phyloP scores from a whole-genome alignment of 1,140 invertebrate genomes.

The Hestina assimilis region DNA sequence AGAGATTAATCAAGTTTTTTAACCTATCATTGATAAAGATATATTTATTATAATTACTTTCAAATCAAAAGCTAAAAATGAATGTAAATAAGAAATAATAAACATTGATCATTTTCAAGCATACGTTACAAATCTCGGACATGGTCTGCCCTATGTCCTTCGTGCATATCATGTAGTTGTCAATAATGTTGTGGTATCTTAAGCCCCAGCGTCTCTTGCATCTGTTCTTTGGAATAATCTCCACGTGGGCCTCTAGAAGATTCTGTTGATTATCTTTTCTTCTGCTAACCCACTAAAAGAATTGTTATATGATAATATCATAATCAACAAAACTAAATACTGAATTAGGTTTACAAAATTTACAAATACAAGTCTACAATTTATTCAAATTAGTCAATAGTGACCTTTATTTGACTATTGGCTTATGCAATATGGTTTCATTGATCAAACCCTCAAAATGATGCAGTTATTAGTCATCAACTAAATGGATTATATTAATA shows the following conservation, averaged over 20 bases:
- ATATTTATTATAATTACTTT: background rate
- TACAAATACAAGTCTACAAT: too few relatives aligned
- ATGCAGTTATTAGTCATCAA: too few relatives aligned
- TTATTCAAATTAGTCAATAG: too few relatives aligned
- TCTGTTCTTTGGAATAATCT: slow-evolving; percentile 47
- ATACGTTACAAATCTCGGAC: slow-evolving; percentile 66
- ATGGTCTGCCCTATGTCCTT: slow-evolving; percentile 62
- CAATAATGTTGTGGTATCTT: slow-evolving; percentile 61
- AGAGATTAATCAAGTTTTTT: too few relatives aligned
- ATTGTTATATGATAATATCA: background rate
- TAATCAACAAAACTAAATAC: background rate
- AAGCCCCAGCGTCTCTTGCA: slow-evolving; percentile 61
- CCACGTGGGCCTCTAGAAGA: slow-evolving; percentile 48
- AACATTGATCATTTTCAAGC: slow-evolving; percentile 10
- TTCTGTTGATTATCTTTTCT: slow-evolving; percentile 54
- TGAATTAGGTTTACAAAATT: too few relatives aligned
- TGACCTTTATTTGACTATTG: too few relatives aligned
- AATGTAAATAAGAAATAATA: slow-evolving; percentile 2
- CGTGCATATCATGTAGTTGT: slow-evolving; percentile 67
- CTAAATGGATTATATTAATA: too few relatives aligned
- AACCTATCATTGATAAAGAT: too few relatives aligned
- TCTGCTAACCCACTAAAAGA: slow-evolving; percentile 58
- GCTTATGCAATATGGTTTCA: too few relatives aligned
- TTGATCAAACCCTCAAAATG: too few relatives aligned
- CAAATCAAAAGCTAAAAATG: background rate